Evolutionary conservation across 2,888 invertebrate species (phyloP).

Genomic region (Bedellia somnulentella): DNA sequence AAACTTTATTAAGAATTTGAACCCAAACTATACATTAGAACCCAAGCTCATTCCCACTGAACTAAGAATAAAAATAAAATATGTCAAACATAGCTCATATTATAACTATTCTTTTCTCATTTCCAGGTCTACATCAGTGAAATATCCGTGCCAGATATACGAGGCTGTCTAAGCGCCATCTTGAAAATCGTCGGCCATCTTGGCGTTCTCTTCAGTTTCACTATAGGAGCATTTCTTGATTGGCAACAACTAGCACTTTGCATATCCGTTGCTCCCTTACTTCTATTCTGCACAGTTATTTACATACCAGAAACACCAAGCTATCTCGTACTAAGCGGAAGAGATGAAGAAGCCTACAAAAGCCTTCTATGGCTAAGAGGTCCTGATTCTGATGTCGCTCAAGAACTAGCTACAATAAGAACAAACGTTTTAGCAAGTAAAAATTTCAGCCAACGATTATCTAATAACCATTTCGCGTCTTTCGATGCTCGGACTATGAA

Average conservation of each 20-base stretch:
- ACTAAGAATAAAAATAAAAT: too few relatives aligned
- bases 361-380: conserved; percentile 83
- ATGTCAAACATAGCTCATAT: too few relatives aligned
- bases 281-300: conserved; percentile 74
- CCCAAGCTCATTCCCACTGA: too few relatives aligned
- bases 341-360: conserved; percentile 65
- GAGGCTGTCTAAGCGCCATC: conserved; percentile 84
- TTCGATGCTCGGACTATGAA: conserved; percentile 48
- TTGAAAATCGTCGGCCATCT: conserved; percentile 84
- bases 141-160: conserved; percentile 82
- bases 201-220: conserved; percentile 82
- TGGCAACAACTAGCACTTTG: conserved; percentile 84
- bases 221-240: conserved; percentile 79
- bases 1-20: too few relatives aligned
- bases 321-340: conserved; percentile 75
- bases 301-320: conserved; percentile 90
- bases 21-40: too few relatives aligned
- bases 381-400: conserved; percentile 74
- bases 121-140: conserved; percentile 86
- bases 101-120: conserved; percentile 7
- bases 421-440: conserved; percentile 66
- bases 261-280: conserved; percentile 75
- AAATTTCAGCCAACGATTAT: conserved; percentile 49
- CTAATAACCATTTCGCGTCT: conserved; percentile 39
- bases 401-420: conserved; percentile 72